phyloP scores from a whole-genome alignment of 2,888 invertebrate species.

The Pseudococcus longispinus region DNA sequence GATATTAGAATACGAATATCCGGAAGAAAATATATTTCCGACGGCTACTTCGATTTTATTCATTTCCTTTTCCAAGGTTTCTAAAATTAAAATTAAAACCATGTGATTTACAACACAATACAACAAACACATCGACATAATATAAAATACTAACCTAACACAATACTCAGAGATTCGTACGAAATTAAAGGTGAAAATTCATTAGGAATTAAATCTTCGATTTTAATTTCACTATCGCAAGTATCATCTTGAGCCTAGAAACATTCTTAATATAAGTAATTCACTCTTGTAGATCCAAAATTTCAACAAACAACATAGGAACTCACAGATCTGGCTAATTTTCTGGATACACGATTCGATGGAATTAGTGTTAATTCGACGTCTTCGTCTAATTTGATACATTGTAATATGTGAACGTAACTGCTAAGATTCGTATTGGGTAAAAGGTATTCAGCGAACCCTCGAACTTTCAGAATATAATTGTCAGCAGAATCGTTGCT shows the following conservation, averaged over 20 bases:
- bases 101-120: too few species aligned
- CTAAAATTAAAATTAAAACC: conserved; percentile 63
- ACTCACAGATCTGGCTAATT: conserved; percentile 77
- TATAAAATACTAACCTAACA: conserved; percentile 71
- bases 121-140: not conserved
- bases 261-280: not conserved
- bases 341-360: conserved; percentile 71
- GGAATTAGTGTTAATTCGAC: conserved; percentile 70
- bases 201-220: conserved; percentile 81
- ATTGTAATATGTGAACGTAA: conserved; percentile 91
- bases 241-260: conserved; percentile 76
- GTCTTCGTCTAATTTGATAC: conserved; percentile 90
- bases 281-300: not conserved
- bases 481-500: conserved; percentile 71
- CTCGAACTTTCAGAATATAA: conserved; percentile 80
- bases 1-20: conserved; percentile 62
- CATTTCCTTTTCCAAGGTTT: conserved; percentile 82
- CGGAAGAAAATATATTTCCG: conserved; percentile 64
- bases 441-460: conserved; percentile 83
- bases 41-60: conserved; percentile 76
- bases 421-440: conserved; percentile 83
- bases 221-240: conserved; percentile 74
- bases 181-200: conserved; percentile 78
- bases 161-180: conserved; percentile 83
- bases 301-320: not conserved